Conservation (phyloP, 92 coral and sea anemone genomes). For the Epizoanthus fatuus region DNA sequence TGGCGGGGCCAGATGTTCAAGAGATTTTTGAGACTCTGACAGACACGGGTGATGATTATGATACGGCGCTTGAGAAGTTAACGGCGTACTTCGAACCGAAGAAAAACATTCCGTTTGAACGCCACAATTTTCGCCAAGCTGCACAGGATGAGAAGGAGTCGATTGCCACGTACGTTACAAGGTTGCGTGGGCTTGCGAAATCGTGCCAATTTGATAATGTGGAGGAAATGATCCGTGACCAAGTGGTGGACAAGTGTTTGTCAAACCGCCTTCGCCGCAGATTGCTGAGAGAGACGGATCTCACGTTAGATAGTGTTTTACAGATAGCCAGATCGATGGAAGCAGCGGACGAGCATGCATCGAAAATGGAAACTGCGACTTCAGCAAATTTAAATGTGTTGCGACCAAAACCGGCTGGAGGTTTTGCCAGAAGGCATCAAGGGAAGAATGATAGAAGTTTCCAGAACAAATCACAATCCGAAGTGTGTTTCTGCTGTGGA, state of each 20-base stretch:
- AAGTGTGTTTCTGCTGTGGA: slow-evolving; percentile 58
- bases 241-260: slow-evolving; percentile 56
- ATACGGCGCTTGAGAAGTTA: slow-evolving; percentile 4
- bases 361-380: slow-evolving; percentile 45
- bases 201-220: slow-evolving; percentile 37
- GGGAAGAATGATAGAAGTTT: not conserved
- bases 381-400: no score
- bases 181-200: slow-evolving; percentile 42
- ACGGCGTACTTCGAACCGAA: slow-evolving; percentile 59
- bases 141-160: slow-evolving; percentile 37
- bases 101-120: slow-evolving; percentile 51
- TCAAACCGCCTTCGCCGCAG: slow-evolving; percentile 41
- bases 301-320: slow-evolving; percentile 34
- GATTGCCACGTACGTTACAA: slow-evolving; percentile 46
- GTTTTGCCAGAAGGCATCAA: not conserved
- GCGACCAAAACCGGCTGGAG: not conserved
- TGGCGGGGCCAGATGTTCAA: slow-evolving; percentile 60
- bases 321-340: slow-evolving; percentile 18
- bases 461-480: not conserved
- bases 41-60: slow-evolving; percentile 59
- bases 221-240: slow-evolving; percentile 58
- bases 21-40: slow-evolving; percentile 64
- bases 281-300: slow-evolving; percentile 50
- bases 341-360: slow-evolving; percentile 27
- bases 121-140: slow-evolving; percentile 55